These are phyloP conservation scores for Poeciliopsis paucimaculata DNA, from an alignment of 2,797 vertebrate genomes.

Conservation along the genomic window DNA sequence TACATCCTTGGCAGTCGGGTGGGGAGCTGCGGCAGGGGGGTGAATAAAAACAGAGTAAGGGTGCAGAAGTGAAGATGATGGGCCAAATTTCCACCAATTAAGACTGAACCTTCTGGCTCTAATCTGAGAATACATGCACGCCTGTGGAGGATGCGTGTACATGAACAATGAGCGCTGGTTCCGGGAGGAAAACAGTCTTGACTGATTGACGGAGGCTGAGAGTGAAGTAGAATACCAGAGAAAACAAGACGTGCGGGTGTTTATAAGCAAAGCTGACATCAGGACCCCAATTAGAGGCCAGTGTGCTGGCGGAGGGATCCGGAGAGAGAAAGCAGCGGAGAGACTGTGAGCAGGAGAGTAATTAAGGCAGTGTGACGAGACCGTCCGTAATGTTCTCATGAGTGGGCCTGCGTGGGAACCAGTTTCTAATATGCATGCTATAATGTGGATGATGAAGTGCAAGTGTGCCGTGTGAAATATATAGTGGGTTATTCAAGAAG, in stretches of 20 bases:
- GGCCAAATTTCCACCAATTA: conserved; percentile 61
- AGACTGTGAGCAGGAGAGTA: conserved; percentile 48
- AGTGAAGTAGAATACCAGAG: conserved; percentile 23
- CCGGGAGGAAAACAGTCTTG: conserved; percentile 24
- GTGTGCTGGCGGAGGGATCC: conserved; percentile 33
- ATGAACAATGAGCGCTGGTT: conserved; percentile 11
- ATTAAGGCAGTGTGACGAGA: conserved; percentile 49
- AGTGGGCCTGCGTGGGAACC: conserved; percentile 1
- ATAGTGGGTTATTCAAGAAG: neutral
- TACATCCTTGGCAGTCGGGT: conserved; percentile 17
- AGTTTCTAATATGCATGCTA: conserved; percentile 4
- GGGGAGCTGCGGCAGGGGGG: neutral
- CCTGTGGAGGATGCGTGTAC: neutral
- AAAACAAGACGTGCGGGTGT: conserved; percentile 50
- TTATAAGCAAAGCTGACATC: conserved; percentile 70
- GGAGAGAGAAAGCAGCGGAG: conserved; percentile 25
- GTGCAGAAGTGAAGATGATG: conserved; percentile 17
- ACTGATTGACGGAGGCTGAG: conserved; percentile 43
- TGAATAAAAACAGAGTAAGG: conserved; percentile 3
- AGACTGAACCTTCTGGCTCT: conserved; percentile 24
- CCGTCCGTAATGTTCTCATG: conserved; percentile 25
- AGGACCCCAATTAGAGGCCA: conserved; percentile 76
- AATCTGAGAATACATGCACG: conserved; percentile 54
- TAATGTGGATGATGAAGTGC: conserved; percentile 3
- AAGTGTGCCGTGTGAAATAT: neutral